Evolutionary conservation across 2,888 invertebrate genomes (phyloP).

Genomic region (Epinotia bilunana): DNA sequence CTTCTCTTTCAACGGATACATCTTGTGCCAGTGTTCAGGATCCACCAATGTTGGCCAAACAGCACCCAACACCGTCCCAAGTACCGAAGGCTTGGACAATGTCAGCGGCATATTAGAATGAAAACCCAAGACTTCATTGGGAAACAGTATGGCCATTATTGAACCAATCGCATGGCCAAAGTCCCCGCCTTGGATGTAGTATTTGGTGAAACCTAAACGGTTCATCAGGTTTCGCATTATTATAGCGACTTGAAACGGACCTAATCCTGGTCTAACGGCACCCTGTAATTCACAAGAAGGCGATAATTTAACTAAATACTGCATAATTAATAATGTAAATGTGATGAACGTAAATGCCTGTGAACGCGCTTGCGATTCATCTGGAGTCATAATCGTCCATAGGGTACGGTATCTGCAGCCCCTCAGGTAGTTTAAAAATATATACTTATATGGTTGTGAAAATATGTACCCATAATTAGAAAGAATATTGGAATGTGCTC

Average conservation of each 20-base stretch:
- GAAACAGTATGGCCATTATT: slow-evolving; percentile 86
- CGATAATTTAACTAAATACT: background rate
- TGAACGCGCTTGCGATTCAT: too few relatives aligned
- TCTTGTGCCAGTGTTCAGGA: slow-evolving; percentile 71
- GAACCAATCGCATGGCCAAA: slow-evolving; percentile 88
- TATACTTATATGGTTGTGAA: too few relatives aligned
- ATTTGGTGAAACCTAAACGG: slow-evolving; percentile 86
- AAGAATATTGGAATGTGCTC: too few relatives aligned
- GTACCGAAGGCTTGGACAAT: slow-evolving; percentile 57
- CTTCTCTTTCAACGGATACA: slow-evolving; percentile 79
- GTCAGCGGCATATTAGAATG: slow-evolving; percentile 87
- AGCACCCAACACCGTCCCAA: slow-evolving; percentile 74
- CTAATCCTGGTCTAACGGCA: slow-evolving; percentile 84
- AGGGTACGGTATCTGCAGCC: too few relatives aligned
- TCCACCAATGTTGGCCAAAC: slow-evolving; percentile 80
- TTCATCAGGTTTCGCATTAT: slow-evolving; percentile 89
- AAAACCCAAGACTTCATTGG: slow-evolving; percentile 82
- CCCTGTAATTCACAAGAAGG: slow-evolving; percentile 63
- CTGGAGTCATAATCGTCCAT: too few relatives aligned
- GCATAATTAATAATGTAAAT: background rate
- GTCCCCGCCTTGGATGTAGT: slow-evolving; percentile 90
- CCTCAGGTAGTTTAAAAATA: too few relatives aligned
- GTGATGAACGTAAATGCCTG: too few relatives aligned
- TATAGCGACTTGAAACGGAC: slow-evolving; percentile 83
- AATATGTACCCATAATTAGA: too few relatives aligned